Evolutionary conservation across 2,888 invertebrate genomes (phyloP).

Genomic region (Dasysyrphus albostriatus): DNA sequence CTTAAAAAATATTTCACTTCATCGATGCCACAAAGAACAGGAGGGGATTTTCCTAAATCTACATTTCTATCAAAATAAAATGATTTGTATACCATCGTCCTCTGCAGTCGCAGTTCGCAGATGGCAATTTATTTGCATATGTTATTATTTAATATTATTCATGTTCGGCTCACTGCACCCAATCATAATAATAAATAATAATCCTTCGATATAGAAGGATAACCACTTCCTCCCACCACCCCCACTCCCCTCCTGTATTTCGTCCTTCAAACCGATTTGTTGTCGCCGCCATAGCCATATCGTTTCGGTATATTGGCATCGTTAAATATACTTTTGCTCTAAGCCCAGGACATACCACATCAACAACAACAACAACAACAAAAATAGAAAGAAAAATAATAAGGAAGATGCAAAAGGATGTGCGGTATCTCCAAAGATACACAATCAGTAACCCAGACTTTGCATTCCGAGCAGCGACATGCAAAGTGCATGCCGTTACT

Average conservation of each 20-base stretch:
- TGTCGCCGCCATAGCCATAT: not conserved
- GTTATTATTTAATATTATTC: slow-evolving; percentile 68
- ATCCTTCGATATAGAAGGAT: slow-evolving; percentile 44
- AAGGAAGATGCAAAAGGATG: slow-evolving; percentile 38
- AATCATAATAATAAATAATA: slow-evolving; percentile 68
- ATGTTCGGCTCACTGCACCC: slow-evolving; percentile 63
- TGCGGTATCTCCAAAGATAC: slow-evolving; percentile 1
- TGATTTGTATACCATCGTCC: slow-evolving; percentile 46
- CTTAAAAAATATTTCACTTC: not conserved
- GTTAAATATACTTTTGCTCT: slow-evolving; percentile 41
- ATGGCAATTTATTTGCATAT: slow-evolving; percentile 70
- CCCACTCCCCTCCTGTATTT: not conserved
- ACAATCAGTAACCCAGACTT: not conserved
- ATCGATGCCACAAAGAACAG: not conserved
- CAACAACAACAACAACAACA: not conserved
- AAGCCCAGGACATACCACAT: not conserved
- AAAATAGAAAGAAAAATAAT: slow-evolving; percentile 14
- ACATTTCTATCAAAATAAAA: slow-evolving; percentile 32
- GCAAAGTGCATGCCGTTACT: slow-evolving; percentile 64
- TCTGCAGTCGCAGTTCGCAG: slow-evolving; percentile 7
- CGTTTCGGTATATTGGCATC: slow-evolving; percentile 50
- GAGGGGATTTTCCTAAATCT: not conserved
- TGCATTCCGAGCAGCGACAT: not conserved
- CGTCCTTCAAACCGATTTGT: slow-evolving; percentile 37
- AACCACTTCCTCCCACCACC: not conserved